Evolutionary conservation across 2,113 vertebrate species (phyloP).

Genomic region (Hemichromis elongatus): DNA sequence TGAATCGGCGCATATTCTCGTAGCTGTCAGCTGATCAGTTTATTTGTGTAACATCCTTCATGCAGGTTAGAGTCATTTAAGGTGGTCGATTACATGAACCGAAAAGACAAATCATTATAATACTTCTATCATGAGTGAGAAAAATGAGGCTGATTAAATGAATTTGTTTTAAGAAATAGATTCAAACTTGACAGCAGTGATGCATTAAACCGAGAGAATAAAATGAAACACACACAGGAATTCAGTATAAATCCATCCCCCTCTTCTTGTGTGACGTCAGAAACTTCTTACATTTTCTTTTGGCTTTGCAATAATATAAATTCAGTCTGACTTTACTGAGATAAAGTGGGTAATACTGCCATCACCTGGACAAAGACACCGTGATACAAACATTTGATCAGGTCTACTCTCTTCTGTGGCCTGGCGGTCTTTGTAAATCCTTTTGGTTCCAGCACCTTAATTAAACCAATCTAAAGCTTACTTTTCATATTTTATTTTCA

Average conservation of each 20-base stretch:
- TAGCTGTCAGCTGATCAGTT: not conserved
- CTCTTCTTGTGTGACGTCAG: not conserved
- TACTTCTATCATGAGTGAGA: not conserved
- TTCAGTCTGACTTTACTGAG: not conserved
- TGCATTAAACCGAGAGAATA: not conserved
- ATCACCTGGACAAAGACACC: conserved; percentile 31
- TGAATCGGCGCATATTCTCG: fast-evolving
- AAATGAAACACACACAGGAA: not conserved
- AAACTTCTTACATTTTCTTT: not conserved
- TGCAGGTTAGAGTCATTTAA: not conserved
- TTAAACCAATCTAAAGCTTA: not conserved
- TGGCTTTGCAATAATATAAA: not conserved
- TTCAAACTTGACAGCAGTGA: fast-evolving
- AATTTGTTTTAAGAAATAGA: not conserved
- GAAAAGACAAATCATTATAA: not conserved
- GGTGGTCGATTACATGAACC: not conserved
- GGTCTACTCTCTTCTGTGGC: not conserved
- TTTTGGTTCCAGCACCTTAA: not conserved
- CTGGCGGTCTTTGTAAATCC: not conserved
- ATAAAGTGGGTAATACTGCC: conserved; percentile 17
- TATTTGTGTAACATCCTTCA: not conserved
- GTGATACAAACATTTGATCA: not conserved
- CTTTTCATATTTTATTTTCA: not conserved
- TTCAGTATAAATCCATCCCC: not conserved
- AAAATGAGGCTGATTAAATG: not conserved